Evolutionary conservation across 2,113 vertebrate species (phyloP).

Genomic region (Ptyas mucosa): DNA sequence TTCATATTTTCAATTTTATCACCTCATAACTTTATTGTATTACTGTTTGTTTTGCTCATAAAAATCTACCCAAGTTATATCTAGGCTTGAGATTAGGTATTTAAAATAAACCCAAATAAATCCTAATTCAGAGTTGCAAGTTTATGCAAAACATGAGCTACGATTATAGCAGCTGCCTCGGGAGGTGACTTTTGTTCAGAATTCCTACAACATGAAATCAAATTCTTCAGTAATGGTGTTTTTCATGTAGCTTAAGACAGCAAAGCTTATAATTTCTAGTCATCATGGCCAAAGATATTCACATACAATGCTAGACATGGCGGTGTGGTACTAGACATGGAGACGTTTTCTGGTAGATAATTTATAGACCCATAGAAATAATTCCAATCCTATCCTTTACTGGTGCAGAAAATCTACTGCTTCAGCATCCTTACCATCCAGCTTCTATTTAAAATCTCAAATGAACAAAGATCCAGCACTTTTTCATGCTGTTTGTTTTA

Average conservation of each 20-base stretch:
- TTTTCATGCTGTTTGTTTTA: neutral
- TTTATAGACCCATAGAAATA: neutral
- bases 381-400: neutral
- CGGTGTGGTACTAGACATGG: neutral
- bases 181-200: neutral
- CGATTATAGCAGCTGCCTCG: neutral
- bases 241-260: neutral
- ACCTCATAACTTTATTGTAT: neutral
- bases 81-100: neutral
- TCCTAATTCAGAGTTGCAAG: neutral
- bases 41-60: too few species aligned
- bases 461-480: neutral
- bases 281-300: neutral
- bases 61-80: neutral
- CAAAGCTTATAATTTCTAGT: neutral
- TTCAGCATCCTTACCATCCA: neutral
- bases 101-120: neutral
- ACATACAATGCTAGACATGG: neutral
- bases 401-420: neutral
- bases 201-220: neutral
- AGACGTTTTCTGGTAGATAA: neutral
- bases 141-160: neutral
- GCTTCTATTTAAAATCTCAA: neutral
- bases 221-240: too few species aligned
- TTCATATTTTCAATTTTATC: neutral